Evolutionary conservation across 2,797 vertebrate species (phyloP), one percentile per base, ranked within the genome.

Genomic region (Enteromius unitaeniatus): DNA sequence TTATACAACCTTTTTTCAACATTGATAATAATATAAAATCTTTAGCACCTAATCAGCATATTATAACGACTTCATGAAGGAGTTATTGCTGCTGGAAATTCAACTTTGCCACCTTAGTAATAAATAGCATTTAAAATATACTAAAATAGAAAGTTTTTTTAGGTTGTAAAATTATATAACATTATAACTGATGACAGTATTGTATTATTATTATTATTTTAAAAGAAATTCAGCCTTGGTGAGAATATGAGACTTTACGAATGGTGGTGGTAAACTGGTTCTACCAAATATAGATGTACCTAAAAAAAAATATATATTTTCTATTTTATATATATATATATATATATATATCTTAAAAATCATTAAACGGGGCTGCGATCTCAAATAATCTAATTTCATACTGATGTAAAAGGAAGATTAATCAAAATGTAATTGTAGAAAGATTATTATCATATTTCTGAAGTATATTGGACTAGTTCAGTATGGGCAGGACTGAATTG

Each of bases 371-470:
- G 37, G 40, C 26, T 49, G 51, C 79, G 15, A 64, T 81, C 19
- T 47, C 21, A 81, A 81, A 72, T 53, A 73, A 5, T 13, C 34
- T 1, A 21, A 45, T 58, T 70, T 62, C 69, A 11, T 47, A 49
- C 13, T 31, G 23, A 74, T 23, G 8, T n/a, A 23, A 14, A 64
- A 64, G 3, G 40, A 73, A 73, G 28, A n/a, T 15, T 26, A 79
- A 79, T 55, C 51, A 55, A 68, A 74, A 82, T 31, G 10, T 70
- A 45, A 45, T 21, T 45, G 65, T 42, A 21, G 55, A 45, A 34
- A 19, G 13, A 73, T 47, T 81, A 47, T 81, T 73, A 17, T 6
- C 17, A 55, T 17, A 62, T 73, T 62, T 81, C 23, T 34, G 23
- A 81, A 81, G 55, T 37, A 26, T 51, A 26, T 17, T 37, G 37